Percentiles rank a stretch among this genome's conserved stretches.
Evolutionary conservation across 1,140 invertebrate genomes (phyloP).

Genomic region (Phocides pigmalion): DNA sequence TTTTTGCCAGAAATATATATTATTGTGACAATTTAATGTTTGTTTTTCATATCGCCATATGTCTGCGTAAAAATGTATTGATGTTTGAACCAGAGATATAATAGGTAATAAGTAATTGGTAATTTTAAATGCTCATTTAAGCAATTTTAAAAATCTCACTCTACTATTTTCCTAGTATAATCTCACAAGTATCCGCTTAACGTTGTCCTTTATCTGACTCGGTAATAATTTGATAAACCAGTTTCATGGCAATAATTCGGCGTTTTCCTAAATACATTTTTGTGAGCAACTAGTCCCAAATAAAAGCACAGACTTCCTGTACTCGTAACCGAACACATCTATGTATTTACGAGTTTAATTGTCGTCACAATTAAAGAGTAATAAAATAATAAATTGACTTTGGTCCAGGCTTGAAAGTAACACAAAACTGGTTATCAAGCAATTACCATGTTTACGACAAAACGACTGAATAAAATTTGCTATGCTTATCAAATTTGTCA

Average conservation of each 20-base stretch:
- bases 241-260: not conserved
- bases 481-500: constrained; percentile 42
- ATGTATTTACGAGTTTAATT: constrained; percentile 27
- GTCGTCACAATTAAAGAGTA: constrained; percentile 36
- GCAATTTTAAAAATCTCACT: too few species aligned
- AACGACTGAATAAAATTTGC: constrained; percentile 45
- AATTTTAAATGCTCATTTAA: too few species aligned
- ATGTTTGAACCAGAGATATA: too few species aligned
- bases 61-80: too few species aligned
- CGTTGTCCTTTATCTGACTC: not conserved
- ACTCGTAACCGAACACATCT: constrained; percentile 17
- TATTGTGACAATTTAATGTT: too few species aligned
- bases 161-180: too few species aligned
- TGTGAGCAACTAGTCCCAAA: not conserved
- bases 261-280: not conserved
- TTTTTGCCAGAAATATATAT: too few species aligned
- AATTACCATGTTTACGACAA: constrained; percentile 57
- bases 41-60: too few species aligned
- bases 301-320: constrained; percentile 17
- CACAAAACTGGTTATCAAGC: constrained; percentile 50
- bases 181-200: not conserved
- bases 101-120: too few species aligned
- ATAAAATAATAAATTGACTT: constrained; percentile 54
- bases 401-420: constrained; percentile 57
- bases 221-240: not conserved